A percentile compares a stretch with the other conserved stretches of the same genome.
Evolutionary conservation across 2,888 invertebrate species (phyloP).

Genomic region (Diarsia rubi): DNA sequence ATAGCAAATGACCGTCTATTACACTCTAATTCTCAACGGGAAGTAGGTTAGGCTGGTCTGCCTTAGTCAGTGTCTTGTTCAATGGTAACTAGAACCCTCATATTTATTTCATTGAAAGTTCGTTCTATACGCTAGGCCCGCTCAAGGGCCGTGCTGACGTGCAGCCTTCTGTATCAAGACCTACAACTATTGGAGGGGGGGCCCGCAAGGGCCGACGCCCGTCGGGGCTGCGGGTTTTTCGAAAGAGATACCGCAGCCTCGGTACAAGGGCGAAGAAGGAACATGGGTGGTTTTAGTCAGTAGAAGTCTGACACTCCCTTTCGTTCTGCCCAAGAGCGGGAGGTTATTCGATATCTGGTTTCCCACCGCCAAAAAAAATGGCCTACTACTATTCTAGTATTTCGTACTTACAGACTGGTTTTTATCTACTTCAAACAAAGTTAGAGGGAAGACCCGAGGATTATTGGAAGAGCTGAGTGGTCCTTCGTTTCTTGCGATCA

Average conservation of each 20-base stretch:
- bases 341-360: too few relatives aligned
- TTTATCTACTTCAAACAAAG: conserved; percentile 96
- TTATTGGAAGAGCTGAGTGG: conserved; percentile 90
- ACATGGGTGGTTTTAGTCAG: too few relatives aligned
- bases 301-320: too few relatives aligned
- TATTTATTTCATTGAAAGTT: background rate
- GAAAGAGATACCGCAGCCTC: too few relatives aligned
- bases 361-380: too few relatives aligned
- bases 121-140: background rate
- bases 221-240: too few relatives aligned
- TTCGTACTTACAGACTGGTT: conserved; percentile 81
- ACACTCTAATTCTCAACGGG: too few relatives aligned
- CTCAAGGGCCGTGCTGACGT: background rate
- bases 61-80: too few relatives aligned
- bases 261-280: too few relatives aligned
- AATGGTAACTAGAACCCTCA: background rate
- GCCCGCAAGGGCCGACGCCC: too few relatives aligned
- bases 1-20: background rate
- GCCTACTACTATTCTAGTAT: background rate
- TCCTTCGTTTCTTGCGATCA: conserved; percentile 94
- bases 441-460: conserved; percentile 95
- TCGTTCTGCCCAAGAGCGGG: too few relatives aligned
- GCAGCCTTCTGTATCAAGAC: background rate
- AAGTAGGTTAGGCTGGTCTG: background rate
- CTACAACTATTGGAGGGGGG: too few relatives aligned